A percentile compares a stretch with the other conserved stretches of the same genome.
phyloP scores from a whole-genome alignment of 2,797 vertebrate species.

The Ara ararauna region DNA sequence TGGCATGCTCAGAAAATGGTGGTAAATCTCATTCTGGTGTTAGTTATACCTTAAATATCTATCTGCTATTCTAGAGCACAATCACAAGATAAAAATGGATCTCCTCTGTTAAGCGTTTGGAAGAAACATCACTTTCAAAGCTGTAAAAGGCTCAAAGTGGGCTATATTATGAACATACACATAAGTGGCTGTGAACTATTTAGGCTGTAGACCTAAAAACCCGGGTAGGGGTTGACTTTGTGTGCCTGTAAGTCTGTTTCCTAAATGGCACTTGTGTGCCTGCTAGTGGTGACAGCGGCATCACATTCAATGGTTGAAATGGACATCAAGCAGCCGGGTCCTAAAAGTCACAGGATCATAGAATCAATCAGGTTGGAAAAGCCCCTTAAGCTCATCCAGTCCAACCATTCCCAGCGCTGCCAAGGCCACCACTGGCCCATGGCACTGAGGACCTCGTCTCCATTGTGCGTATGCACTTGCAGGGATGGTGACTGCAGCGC shows the following conservation, averaged over 20 bases:
- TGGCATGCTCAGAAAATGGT: not conserved
- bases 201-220: not conserved
- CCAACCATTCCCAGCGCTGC: not conserved
- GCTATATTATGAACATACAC: not conserved
- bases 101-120: not conserved
- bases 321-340: not conserved
- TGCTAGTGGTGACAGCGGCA: not conserved
- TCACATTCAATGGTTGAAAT: not conserved
- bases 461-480: not conserved
- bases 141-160: not conserved
- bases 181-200: not conserved
- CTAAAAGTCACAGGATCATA: not conserved
- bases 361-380: not conserved
- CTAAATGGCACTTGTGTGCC: not conserved
- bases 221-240: not conserved
- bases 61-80: not conserved
- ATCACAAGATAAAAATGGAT: not conserved
- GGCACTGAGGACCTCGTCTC: not conserved
- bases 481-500: rapidly evolving
- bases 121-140: not conserved
- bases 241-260: not conserved
- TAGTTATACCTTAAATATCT: not conserved
- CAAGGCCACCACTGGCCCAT: not conserved
- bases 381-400: not conserved
- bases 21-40: not conserved